Evolutionary conservation across 2,888 invertebrate species (phyloP).

Genomic region (Rugalucina vietnamica): DNA sequence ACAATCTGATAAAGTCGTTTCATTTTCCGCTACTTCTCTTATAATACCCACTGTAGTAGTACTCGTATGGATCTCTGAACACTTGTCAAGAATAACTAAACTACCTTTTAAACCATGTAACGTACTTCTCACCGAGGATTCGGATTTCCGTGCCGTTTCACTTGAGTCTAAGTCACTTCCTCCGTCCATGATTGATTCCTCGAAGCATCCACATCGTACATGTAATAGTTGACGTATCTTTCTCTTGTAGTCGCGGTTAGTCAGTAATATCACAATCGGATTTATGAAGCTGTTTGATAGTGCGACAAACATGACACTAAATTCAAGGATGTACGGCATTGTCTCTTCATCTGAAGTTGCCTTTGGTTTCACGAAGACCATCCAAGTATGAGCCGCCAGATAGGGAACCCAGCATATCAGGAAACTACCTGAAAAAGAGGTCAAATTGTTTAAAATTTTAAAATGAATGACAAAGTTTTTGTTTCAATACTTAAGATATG

Average conservation of each 20-base stretch:
- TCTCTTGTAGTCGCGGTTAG: slow-evolving; percentile 69
- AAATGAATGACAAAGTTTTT: too few relatives aligned
- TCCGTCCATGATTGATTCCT: slow-evolving; percentile 31
- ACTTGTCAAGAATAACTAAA: background rate
- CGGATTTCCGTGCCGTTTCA: background rate
- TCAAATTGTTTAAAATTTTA: too few relatives aligned
- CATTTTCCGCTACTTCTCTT: background rate
- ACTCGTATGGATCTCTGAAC: background rate
- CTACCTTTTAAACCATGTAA: background rate
- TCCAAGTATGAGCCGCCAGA: slow-evolving; percentile 56
- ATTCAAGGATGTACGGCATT: slow-evolving; percentile 72
- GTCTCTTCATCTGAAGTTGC: slow-evolving; percentile 35
- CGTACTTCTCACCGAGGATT: background rate
- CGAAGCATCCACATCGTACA: slow-evolving; percentile 31
- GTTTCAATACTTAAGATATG: too few relatives aligned
- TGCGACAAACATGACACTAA: slow-evolving; percentile 72
- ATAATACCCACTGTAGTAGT: background rate
- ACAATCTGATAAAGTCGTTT: background rate
- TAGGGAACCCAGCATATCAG: slow-evolving; percentile 61
- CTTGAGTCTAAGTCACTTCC: slow-evolving; percentile 46
- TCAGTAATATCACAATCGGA: slow-evolving; percentile 71
- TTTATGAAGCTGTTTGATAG: slow-evolving; percentile 74
- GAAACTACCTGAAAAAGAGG: slow-evolving; percentile 58
- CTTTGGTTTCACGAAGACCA: slow-evolving; percentile 23
- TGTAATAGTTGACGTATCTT: slow-evolving; percentile 42